These are phyloP conservation scores for Pelodiscus sinensis DNA, from an alignment of 2,113 vertebrate species.

Conservation along the genomic window DNA sequence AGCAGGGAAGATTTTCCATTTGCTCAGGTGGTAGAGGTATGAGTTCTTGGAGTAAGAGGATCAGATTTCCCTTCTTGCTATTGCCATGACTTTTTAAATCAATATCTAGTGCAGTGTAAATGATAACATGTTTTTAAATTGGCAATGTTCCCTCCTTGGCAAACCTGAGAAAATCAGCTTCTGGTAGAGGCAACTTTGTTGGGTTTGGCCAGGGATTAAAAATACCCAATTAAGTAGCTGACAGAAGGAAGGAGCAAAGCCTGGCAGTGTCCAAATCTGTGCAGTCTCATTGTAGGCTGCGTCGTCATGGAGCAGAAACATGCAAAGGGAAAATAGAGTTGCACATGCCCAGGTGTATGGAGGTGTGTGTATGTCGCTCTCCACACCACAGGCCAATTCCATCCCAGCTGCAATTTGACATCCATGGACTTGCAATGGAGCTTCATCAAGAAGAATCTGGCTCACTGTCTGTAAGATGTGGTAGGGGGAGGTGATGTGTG, in stretches of 20 bases:
- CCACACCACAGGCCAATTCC: neutral
- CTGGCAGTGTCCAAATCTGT: neutral
- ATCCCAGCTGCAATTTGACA: neutral
- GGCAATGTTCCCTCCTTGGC: neutral
- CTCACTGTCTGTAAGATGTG: conserved; percentile 50
- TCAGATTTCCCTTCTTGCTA: neutral
- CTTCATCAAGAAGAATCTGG: conserved; percentile 42
- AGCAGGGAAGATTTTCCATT: neutral
- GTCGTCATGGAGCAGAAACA: neutral
- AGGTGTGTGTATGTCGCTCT: neutral
- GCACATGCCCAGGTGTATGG: neutral
- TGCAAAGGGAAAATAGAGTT: neutral
- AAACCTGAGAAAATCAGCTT: conserved; percentile 30
- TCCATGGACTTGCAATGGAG: conserved; percentile 7
- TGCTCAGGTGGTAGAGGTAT: neutral
- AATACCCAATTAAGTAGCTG: conserved; percentile 4
- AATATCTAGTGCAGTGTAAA: neutral
- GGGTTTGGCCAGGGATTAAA: conserved; percentile 23
- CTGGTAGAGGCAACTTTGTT: conserved; percentile 24
- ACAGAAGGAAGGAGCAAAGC: neutral
- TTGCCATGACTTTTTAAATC: neutral
- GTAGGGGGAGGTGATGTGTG: conserved; percentile 22
- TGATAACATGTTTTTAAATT: conserved; percentile 31
- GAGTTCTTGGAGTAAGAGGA: neutral
- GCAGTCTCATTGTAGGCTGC: neutral